These are phyloP conservation scores for Pangasius sanitwongsei DNA, from an alignment of 2,797 vertebrate species.

Conservation along the genomic window DNA sequence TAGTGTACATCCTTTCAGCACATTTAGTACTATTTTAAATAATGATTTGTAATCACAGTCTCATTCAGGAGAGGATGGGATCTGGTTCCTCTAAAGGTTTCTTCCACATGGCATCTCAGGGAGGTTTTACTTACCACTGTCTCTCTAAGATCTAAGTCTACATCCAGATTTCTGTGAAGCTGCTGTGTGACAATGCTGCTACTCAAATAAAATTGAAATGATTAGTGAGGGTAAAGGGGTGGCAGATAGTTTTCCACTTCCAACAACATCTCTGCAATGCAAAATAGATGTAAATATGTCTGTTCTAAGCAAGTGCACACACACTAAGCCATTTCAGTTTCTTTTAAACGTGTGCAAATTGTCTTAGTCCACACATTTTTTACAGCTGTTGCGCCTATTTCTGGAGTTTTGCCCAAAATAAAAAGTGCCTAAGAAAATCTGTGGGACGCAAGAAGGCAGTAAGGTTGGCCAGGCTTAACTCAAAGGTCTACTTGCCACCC, in stretches of 20 bases:
- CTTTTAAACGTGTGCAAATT: not conserved
- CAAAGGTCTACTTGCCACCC: not conserved
- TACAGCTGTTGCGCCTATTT: not conserved
- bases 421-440: not conserved
- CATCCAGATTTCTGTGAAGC: not conserved
- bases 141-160: not conserved
- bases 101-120: not conserved
- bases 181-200: not conserved
- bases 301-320: not conserved
- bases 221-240: not conserved
- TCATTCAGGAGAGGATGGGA: not conserved
- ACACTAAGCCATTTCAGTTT: not conserved
- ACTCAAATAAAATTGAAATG: not conserved
- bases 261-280: not conserved
- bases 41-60: not conserved
- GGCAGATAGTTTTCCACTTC: not conserved
- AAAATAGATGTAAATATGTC: not conserved
- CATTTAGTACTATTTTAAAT: not conserved
- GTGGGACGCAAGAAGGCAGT: not conserved
- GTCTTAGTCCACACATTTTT: not conserved
- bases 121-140: not conserved
- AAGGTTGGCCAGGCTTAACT: not conserved
- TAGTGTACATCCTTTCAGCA: not conserved
- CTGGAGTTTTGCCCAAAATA: not conserved
- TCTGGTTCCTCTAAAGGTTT: not conserved